Evolutionary conservation across 1,140 invertebrate genomes (phyloP), one percentile per base, ranked within the genome.

Genomic region (Drosophila orosa): DNA sequence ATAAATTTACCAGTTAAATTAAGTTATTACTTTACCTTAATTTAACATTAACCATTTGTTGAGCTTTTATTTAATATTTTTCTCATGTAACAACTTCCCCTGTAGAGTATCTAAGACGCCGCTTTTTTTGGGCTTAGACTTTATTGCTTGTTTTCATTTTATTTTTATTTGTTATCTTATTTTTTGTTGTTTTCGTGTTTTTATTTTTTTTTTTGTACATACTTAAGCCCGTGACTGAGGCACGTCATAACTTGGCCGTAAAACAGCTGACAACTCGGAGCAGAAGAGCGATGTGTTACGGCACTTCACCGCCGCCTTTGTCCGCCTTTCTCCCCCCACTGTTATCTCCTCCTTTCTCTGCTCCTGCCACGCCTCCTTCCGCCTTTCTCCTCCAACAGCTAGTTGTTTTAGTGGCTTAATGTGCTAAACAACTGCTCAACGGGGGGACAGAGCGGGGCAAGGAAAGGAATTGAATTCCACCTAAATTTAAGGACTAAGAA

Each of bases 161-260:
- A 67, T 35, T 42, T 54, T 54, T 17, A 68, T 37, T 69, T 69
- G 31, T 67, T 55, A 50, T 50, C 45, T 52, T 68, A 22, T 71
- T 35, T 47, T 33, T 55, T n/a, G 45, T 48, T 48, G n/a, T 29
- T 29, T 44, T 48, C n/a, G 25, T 40, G n/a, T 48, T 39, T 5
- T 48, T 48, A 42, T 59, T 59, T 54, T 60, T 45, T 4, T 55
- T 72, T 65, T 25, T 44, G 40, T 57, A 55, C 48, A 63, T 85
- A 80, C 42, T 65, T 77, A 71, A 79, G 69, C 75, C 79, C 66
- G 71, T 78, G 81, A 80, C 71, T 72, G 79, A 81, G 83, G 79
- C 83, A 87, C 83, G 83, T 86, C 83, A 86, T 86, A 86, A 86
- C 75, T 82, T 86, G 67, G 69, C 79, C 83, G 76, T 86, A 87